Conservation (phyloP, 2,888 invertebrate genomes). For the Serrognathus titanus region DNA sequence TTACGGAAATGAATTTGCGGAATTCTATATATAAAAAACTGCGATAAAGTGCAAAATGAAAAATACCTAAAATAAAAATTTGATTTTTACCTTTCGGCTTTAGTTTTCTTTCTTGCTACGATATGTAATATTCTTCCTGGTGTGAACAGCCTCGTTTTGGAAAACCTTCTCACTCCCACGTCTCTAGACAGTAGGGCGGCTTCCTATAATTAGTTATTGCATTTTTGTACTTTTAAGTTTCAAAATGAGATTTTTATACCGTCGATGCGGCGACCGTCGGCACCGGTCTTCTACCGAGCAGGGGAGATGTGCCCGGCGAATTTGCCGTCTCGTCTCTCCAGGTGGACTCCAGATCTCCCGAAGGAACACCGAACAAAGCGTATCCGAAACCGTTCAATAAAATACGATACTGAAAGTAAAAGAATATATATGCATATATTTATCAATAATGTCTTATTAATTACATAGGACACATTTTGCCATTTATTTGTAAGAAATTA, state of each 20-base stretch:
- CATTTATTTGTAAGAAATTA: too few species aligned
- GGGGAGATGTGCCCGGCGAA: slow-evolving; percentile 50
- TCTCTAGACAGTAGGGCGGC: slow-evolving; percentile 63
- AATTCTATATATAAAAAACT: too few species aligned
- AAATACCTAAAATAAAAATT: background rate
- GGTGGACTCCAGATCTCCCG: slow-evolving; percentile 67
- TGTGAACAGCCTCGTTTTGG: slow-evolving; percentile 67
- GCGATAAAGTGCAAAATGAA: too few species aligned
- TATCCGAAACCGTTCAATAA: slow-evolving; percentile 81
- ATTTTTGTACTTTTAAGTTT: slow-evolving; percentile 3
- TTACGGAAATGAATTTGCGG: too few species aligned
- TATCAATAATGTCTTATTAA: too few species aligned
- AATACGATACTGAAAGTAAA: slow-evolving; percentile 69
- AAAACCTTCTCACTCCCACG: slow-evolving; percentile 64
- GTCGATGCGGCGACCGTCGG: slow-evolving; percentile 60
- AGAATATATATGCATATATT: too few species aligned
- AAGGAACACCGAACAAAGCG: slow-evolving; percentile 72
- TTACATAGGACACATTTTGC: too few species aligned
- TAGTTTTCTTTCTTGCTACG: slow-evolving; percentile 65
- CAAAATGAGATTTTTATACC: slow-evolving; percentile 43
- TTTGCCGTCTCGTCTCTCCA: slow-evolving; percentile 64
- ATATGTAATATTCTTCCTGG: slow-evolving; percentile 81
- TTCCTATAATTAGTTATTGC: slow-evolving; percentile 50
- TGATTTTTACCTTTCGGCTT: slow-evolving; percentile 59
- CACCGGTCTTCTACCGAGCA: slow-evolving; percentile 49